Evolutionary conservation across 2,888 invertebrate genomes (phyloP).

Genomic region (Machimus rusticus): DNA sequence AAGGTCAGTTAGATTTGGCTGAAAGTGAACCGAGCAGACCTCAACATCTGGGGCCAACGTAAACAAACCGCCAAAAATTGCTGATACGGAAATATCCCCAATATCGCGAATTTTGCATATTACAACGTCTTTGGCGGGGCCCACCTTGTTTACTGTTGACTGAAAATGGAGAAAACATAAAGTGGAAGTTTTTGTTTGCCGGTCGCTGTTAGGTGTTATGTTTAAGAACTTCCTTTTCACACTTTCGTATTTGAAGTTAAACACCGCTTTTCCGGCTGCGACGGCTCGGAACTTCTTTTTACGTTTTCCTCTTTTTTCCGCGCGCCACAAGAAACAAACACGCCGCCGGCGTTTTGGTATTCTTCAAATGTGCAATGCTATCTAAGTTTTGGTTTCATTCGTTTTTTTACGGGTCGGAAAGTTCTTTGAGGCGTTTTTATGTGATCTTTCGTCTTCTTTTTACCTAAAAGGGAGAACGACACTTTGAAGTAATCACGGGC

Average conservation of each 20-base stretch:
- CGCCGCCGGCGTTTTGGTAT: constrained; percentile 41
- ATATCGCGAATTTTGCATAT: not conserved
- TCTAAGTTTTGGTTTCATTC: constrained; percentile 23
- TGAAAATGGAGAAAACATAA: not conserved
- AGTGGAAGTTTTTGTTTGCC: not conserved
- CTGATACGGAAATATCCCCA: not conserved
- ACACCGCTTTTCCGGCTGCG: constrained; percentile 23
- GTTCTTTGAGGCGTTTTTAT: constrained; percentile 12
- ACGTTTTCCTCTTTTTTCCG: constrained; percentile 23
- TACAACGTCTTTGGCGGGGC: not conserved
- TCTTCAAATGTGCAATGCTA: constrained; percentile 29
- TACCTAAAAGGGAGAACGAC: not conserved
- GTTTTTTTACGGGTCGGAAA: constrained; percentile 7
- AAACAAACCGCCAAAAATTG: not conserved
- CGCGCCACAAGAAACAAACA: constrained; percentile 15
- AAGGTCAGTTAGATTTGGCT: not conserved
- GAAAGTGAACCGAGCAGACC: not conserved
- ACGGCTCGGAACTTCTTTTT: constrained; percentile 44
- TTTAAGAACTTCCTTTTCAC: constrained; percentile 51
- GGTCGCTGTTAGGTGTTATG: constrained; percentile 5
- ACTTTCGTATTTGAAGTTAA: constrained; percentile 45
- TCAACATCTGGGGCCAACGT: not conserved
- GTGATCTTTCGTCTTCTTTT: not conserved
- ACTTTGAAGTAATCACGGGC: constrained; percentile 9
- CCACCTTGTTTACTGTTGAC: constrained; percentile 1